phyloP scores from a whole-genome alignment of 2,888 invertebrate species.

The Poecilobothrus nobilitatus region DNA sequence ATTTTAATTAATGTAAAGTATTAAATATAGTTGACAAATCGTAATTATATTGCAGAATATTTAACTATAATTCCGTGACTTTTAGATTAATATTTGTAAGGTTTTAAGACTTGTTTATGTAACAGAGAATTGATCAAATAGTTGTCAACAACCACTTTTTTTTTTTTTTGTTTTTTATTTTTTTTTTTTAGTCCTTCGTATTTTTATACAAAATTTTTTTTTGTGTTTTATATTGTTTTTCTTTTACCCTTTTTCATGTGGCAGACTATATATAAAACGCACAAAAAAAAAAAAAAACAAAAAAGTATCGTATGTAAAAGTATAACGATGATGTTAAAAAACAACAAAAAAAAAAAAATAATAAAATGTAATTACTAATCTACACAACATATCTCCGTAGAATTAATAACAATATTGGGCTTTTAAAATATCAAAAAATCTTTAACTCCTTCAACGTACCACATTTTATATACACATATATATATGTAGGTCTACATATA shows the following conservation, averaged over 20 bases:
- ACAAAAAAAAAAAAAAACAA: no score
- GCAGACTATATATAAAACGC: not conserved
- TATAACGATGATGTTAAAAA: no score
- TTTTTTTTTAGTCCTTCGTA: not conserved
- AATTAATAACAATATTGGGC: not conserved
- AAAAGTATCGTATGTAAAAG: no score
- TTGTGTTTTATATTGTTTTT: not conserved
- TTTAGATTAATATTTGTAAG: not conserved
- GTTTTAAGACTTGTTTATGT: not conserved
- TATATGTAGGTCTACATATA: not conserved
- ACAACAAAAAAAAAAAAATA: not conserved
- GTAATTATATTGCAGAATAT: not conserved
- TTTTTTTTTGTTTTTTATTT: not conserved
- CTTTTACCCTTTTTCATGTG: not conserved
- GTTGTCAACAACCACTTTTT: not conserved
- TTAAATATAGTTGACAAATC: conserved; percentile 2
- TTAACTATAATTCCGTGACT: not conserved
- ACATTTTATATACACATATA: no score
- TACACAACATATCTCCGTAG: not conserved
- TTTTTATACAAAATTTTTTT: no score
- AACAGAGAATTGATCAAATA: no score
- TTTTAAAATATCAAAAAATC: not conserved
- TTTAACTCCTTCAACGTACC: not conserved
- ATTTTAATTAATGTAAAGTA: not conserved
- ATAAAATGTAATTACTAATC: not conserved